Conservation (phyloP, 2,888 invertebrate species). For the Endotricha flammealis region DNA sequence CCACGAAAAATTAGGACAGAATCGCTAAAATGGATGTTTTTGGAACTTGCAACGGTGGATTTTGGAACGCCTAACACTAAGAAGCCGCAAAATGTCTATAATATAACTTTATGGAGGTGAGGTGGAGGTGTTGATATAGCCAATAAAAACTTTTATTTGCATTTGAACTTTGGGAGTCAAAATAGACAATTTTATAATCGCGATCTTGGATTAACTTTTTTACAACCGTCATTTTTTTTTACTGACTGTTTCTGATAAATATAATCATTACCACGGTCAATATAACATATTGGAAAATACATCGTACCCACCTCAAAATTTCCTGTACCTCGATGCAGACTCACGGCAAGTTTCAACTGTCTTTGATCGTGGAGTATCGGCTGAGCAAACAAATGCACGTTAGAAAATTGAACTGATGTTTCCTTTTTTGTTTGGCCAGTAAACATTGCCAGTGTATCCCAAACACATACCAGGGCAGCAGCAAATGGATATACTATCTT, state of each 20-base stretch:
- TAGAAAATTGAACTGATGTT: constrained; percentile 83
- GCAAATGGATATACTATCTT: constrained; percentile 87
- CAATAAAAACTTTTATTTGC: too few species aligned
- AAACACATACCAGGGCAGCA: constrained; percentile 82
- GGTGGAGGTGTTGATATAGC: too few species aligned
- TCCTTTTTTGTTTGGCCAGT: constrained; percentile 74
- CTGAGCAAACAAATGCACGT: constrained; percentile 79
- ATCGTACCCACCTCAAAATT: constrained; percentile 74
- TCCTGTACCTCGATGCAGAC: constrained; percentile 80
- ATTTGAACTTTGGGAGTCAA: too few species aligned
- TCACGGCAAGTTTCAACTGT: constrained; percentile 68
- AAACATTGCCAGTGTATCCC: constrained; percentile 83
- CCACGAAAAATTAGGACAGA: too few species aligned
- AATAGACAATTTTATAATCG: too few species aligned
- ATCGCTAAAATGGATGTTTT: too few species aligned
- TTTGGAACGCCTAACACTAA: too few species aligned
- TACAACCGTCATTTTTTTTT: too few species aligned
- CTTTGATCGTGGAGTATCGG: constrained; percentile 77
- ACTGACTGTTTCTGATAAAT: background rate
- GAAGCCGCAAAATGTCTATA: too few species aligned
- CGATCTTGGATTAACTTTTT: too few species aligned
- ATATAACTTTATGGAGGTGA: too few species aligned
- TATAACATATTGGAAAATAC: background rate
- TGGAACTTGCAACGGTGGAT: too few species aligned
- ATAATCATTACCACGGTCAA: background rate